Base-by-base conservation (phyloP, 2,888 invertebrate species). In the Idaea aversata region DNA sequence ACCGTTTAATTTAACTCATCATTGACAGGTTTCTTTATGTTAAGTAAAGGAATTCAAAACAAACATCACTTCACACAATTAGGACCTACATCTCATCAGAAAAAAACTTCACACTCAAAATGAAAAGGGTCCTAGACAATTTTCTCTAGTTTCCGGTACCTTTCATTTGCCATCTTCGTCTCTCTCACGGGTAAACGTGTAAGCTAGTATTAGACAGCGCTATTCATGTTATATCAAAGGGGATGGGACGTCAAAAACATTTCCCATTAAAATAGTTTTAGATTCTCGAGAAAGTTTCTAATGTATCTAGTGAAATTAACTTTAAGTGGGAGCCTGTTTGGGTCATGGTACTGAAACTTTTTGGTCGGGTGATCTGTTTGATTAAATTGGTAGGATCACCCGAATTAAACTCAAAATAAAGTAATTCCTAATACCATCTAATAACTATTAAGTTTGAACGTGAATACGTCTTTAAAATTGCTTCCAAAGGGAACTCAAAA, bases 251-350 rank as follows among this genome's bases (percentile, higher is more conserved):
- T 82, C 81, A 82, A 75, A 76, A 79, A 80, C 83, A 82, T 81
- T 80, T 74, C 65, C 78, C 77, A 81, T 83, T 82, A 82, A 83
- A 85, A 84, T 86, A 82, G 83, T 84, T 85, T 66, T 60, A 59
- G 38, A 38, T 47, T 47, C 47, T 47, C 47, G 47, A 47, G 47
- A 47, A 47, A 47, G 7, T 47, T 47, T 47, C 13, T 13, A 13
- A 47, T 47, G 47, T 47, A 47, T 47, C 47, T 47, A 47, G 47
- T 47, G 47, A 47, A 47, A 47, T 47, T 47, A 47, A 47, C 47
- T 47, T 47, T 13, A 36, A 36, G 47, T 47, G 7, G 74, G 67
- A 67, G 72, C 74, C 67, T 66, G 67, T 70, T 25, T 68, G 62
- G 64, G 64, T 68, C 64, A 63, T 61, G 64, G 70, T 70, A 66